Evolutionary conservation across 2,888 invertebrate genomes (phyloP), one percentile per base, ranked within the genome.

Genomic region (Lasioglossum malachurum): DNA sequence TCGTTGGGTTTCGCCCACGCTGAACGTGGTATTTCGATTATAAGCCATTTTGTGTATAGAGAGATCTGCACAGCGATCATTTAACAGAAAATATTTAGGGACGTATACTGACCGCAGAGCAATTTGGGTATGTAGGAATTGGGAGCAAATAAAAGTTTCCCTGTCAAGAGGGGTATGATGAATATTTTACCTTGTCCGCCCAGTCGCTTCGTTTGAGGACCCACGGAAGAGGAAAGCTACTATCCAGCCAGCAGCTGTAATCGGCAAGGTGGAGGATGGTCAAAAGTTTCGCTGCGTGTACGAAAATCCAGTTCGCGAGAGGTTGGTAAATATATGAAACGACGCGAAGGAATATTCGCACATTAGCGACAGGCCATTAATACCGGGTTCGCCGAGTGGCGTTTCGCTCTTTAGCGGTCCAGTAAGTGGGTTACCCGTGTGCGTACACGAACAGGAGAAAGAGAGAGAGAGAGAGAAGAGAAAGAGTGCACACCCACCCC

Each of bases 291-390:
- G 27, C 79, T 64, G 46, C 31, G 8, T 5, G 49, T 73, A 80
- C 46, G 82, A 83, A 83, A 79, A 87, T 82, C 75, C 79, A 44
- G 14, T 27, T 72, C 12, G 41, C 86, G 81, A 78, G 79, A 71
- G 83, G 86, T 75, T 64, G 83, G 87, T 77, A 87, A 87, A 87
- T 77, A 87, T 79, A 80, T 76, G 44, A 57, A 83, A 75, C 80
- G 71, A 64, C 41, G 81, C 75, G 80, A 87, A 76, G 86, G 83
- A 83, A 83, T 78, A 86, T 86, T 86, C 86, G 87, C 87, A 44
- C 83, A 86, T 87, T 87, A 86, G 86, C 87, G 80, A 72, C 83
- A 53, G 73, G 67, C 87, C 87, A 86, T 87, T 86, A 87, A 86
- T 86, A 74, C 74, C 64, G 4, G 16, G 49, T 78, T 41, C 87